Evolutionary conservation across 2,797 vertebrate genomes (phyloP), one percentile per base, ranked within the genome.

Genomic region (Enteromius argenteus): DNA sequence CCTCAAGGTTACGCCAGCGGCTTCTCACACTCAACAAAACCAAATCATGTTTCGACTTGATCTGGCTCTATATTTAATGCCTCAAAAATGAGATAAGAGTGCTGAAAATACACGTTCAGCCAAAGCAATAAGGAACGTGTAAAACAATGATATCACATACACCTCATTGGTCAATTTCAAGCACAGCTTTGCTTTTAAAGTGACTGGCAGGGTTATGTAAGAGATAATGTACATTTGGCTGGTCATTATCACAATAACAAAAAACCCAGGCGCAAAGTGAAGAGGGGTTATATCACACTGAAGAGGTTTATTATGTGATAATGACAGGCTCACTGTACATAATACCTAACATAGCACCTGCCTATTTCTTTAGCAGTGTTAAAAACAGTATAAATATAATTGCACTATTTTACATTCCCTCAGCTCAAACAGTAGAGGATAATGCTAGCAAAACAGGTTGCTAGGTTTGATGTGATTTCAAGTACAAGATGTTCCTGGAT

Each of bases 1-100:
- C 80, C 87, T 86, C 46, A 27, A 74, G 81, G 88, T 89, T 81
- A 86, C 58, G 39, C 81, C 87, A 80, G 78, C 86, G 79, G 67
- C 39, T n/a, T 53, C 74, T 80, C 82, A 42, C 84, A 73, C 49
- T 74, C 85, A 86, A 76, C 72, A 84, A 89, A 90, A 39, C 80
- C 56, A 88, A 73, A 84, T 35, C 46, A 56, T 84, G 62, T 49
- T 69, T 39, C 32, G 46, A 60, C 83, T 78, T 46, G 19, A 87
- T 85, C 79, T 81, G 88, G 42, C 72, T 78, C 53, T 68, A 87
- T 8, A 32, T 87, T 87, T 64, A 85, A 58, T 35, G 77, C 56
- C 83, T 78, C 81, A 67, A 73, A 71, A 89, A 89, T 88, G 6
- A 58, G 46, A 60, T 10, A 30, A 21, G 42, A 21, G 11, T 6